Conservation (phyloP, 2,113 vertebrate species). For the Myrmecobius fasciatus region DNA sequence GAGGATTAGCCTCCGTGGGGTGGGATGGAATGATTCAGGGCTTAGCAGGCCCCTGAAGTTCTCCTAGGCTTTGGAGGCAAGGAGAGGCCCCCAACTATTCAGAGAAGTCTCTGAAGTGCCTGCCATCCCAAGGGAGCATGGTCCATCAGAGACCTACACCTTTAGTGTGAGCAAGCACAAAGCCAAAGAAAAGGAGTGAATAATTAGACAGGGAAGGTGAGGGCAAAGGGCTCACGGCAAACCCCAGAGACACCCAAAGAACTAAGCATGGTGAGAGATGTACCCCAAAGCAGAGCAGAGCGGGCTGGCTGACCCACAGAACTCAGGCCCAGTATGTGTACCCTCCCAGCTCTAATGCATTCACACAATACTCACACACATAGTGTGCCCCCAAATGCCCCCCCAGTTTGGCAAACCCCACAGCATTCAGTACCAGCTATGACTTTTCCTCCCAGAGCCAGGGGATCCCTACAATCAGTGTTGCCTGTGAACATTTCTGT, state of each 20-base stretch:
- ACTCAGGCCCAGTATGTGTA: background rate
- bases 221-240: background rate
- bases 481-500: background rate
- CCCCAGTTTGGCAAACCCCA: background rate
- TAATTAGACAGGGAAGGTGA: background rate
- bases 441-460: background rate
- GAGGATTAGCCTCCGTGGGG: background rate
- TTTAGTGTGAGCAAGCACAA: slow-evolving; percentile 13
- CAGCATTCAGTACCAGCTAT: background rate
- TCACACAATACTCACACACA: too few relatives aligned
- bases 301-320: background rate
- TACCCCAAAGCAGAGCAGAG: background rate
- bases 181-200: slow-evolving; percentile 10
- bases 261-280: background rate
- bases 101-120: background rate
- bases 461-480: too few relatives aligned
- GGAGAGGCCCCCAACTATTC: background rate
- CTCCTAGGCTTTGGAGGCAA: background rate
- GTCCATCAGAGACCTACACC: background rate
- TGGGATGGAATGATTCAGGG: background rate
- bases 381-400: too few relatives aligned
- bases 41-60: background rate
- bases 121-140: slow-evolving; percentile 21
- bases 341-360: rapidly evolving
- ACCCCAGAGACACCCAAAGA: background rate